Evolutionary conservation across 2,888 invertebrate species (phyloP).

Genomic region (Heterodera filipjevi): DNA sequence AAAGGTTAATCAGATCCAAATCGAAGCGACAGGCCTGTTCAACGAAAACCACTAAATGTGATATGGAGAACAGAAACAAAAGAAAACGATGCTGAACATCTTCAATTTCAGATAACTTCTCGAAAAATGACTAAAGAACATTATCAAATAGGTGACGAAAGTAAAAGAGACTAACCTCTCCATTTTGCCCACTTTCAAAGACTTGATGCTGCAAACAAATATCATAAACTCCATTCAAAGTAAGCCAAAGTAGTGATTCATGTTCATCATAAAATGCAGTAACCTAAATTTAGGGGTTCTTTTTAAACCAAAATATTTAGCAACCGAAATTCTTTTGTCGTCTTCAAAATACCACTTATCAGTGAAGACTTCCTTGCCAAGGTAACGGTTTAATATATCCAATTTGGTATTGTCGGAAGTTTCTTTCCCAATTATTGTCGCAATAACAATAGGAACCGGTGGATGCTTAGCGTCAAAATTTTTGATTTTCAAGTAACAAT

Average conservation of each 20-base stretch:
- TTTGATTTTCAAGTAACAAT: not conserved
- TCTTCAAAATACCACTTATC: not conserved
- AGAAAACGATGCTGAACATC: slow-evolving; percentile 32
- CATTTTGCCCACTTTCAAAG: slow-evolving; percentile 31
- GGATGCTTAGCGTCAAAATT: not conserved
- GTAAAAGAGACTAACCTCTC: slow-evolving; percentile 29
- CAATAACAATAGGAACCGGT: not conserved
- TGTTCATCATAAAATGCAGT: slow-evolving; percentile 35
- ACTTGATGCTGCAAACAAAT: slow-evolving; percentile 19
- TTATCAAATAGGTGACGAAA: slow-evolving; percentile 8
- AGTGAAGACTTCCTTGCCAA: slow-evolving; percentile 14
- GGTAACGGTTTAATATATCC: slow-evolving; percentile 22
- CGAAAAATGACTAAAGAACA: slow-evolving; percentile 41
- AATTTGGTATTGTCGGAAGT: slow-evolving; percentile 28
- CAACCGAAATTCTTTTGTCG: slow-evolving; percentile 9
- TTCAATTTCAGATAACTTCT: slow-evolving; percentile 37
- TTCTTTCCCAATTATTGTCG: slow-evolving; percentile 34
- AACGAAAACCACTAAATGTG: slow-evolving; percentile 38
- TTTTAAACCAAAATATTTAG: not conserved
- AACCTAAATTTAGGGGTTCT: slow-evolving; percentile 35
- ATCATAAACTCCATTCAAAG: slow-evolving; percentile 40
- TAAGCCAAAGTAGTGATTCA: slow-evolving; percentile 28
- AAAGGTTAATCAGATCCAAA: slow-evolving; percentile 29
- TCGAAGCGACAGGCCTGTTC: slow-evolving; percentile 44
- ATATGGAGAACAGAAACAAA: slow-evolving; percentile 32